A percentile compares a stretch with the other conserved stretches of the same genome.
Conservation (phyloP, 2,888 invertebrate species). For the Philhelius pedissequus region DNA sequence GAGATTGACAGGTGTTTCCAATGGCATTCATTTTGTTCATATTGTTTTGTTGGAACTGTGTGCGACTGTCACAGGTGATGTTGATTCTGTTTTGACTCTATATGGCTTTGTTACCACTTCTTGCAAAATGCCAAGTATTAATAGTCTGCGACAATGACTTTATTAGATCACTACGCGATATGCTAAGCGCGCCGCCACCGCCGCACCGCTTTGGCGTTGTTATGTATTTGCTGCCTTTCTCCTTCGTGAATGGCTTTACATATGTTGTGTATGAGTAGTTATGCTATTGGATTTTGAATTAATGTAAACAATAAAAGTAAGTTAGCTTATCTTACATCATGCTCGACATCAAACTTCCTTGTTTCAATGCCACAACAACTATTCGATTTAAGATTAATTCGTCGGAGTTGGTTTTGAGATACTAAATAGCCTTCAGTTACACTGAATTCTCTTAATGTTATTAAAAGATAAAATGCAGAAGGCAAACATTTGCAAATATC, state of each 20-base stretch:
- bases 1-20: slow-evolving; percentile 66
- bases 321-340: not conserved
- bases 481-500: too few relatives aligned
- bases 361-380: not conserved
- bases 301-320: not conserved
- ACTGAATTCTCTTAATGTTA: too few relatives aligned
- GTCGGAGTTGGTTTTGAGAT: too few relatives aligned
- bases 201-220: slow-evolving; percentile 9
- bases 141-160: slow-evolving; percentile 52
- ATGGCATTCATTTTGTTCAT: slow-evolving; percentile 42
- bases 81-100: slow-evolving; percentile 1
- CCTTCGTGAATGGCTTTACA: not conserved
- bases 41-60: not conserved
- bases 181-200: not conserved
- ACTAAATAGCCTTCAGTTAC: too few relatives aligned
- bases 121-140: too few relatives aligned
- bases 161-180: slow-evolving; percentile 62
- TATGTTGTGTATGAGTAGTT: not conserved
- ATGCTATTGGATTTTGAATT: not conserved
- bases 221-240: not conserved
- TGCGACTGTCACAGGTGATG: slow-evolving; percentile 45
- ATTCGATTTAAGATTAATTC: not conserved
- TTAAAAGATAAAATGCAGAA: too few relatives aligned
- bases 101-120: slow-evolving; percentile 22
- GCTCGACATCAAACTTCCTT: not conserved